Conservation (phyloP, 2,113 vertebrate genomes). For the Stigmatopora nigra region DNA sequence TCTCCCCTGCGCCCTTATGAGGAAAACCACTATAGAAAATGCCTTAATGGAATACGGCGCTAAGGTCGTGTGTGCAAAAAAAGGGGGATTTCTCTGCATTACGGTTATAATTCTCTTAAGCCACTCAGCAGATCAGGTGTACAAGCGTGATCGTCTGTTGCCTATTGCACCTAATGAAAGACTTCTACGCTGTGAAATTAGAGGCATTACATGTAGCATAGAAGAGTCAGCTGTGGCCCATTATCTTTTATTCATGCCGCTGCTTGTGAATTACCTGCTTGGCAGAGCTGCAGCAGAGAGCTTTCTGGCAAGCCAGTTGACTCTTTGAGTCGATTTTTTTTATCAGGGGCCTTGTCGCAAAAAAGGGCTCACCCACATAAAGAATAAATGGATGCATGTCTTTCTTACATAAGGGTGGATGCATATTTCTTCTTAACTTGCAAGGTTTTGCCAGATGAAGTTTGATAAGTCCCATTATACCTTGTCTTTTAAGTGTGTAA, state of each 20-base stretch:
- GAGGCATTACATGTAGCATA: constrained; percentile 58
- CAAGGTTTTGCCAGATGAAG: constrained; percentile 10
- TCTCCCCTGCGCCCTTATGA: not conserved
- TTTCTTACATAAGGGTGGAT: constrained; percentile 59
- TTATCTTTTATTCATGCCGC: constrained; percentile 72
- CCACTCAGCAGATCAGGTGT: constrained; percentile 31
- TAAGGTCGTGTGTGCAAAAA: not conserved
- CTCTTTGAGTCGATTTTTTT: constrained; percentile 55
- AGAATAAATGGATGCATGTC: constrained; percentile 66
- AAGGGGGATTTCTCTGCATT: not conserved
- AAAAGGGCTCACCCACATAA: constrained; percentile 67
- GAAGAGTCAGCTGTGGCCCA: constrained; percentile 64
- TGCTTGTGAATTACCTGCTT: constrained; percentile 71
- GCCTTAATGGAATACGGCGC: not conserved
- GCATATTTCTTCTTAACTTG: constrained; percentile 35
- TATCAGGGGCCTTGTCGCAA: constrained; percentile 57
- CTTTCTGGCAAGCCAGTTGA: constrained; percentile 54
- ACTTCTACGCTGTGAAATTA: constrained; percentile 52
- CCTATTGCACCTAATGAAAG: constrained; percentile 20
- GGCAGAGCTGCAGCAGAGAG: constrained; percentile 64
- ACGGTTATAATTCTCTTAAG: not conserved
- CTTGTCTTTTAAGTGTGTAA: constrained; percentile 6
- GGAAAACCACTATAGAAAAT: not conserved
- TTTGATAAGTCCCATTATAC: constrained; percentile 4
- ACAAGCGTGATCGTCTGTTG: not conserved